These are phyloP conservation scores for Bimastos eiseni DNA, from an alignment of 2,888 invertebrate genomes.

Conservation along the genomic window DNA sequence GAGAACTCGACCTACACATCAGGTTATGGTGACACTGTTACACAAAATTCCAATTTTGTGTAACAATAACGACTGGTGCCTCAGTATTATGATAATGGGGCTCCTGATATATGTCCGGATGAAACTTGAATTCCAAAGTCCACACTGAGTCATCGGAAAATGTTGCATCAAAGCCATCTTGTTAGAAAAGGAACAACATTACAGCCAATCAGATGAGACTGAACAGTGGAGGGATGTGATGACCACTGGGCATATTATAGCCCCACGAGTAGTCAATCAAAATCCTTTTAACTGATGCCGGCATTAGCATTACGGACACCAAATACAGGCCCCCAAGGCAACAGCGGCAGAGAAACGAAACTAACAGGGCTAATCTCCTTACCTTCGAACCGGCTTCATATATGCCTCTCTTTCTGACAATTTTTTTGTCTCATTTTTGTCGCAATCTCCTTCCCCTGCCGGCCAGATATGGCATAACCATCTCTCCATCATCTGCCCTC, in stretches of 20 bases:
- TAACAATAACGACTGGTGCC: neutral
- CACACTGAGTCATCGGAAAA: neutral
- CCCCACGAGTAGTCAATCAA: neutral
- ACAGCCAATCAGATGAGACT: neutral
- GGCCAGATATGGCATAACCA: neutral
- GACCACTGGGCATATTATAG: neutral
- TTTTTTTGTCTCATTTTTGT: too few relatives aligned
- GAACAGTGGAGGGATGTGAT: neutral
- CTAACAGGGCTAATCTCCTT: constrained; percentile 13
- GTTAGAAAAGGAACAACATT: neutral
- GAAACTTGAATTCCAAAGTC: neutral
- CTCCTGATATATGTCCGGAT: neutral
- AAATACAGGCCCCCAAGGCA: neutral
- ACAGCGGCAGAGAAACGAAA: neutral
- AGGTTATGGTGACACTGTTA: neutral
- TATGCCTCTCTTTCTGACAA: too few relatives aligned
- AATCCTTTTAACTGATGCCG: neutral
- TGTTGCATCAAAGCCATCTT: neutral
- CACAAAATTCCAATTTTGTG: neutral
- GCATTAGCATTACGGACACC: neutral
- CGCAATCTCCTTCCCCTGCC: neutral
- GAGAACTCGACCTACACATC: neutral
- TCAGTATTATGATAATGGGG: neutral
- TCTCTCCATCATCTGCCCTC: neutral
- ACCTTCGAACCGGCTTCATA: neutral